These are phyloP conservation scores for Strix occidentalis DNA, from an alignment of 2,797 vertebrate species.

Conservation along the genomic window DNA sequence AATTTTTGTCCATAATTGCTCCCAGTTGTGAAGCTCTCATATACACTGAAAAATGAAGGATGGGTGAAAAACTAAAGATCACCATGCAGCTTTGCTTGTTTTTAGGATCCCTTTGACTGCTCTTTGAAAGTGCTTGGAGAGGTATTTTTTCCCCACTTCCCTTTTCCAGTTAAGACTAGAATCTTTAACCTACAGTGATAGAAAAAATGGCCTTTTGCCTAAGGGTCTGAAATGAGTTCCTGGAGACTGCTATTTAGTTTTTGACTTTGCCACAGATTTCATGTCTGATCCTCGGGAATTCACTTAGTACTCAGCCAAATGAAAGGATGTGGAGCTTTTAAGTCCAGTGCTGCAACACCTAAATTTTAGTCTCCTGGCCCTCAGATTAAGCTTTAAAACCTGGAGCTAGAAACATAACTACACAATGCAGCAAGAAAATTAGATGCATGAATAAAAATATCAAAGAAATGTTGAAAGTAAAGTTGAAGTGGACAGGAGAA, in stretches of 20 bases:
- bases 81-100: not conserved
- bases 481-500: not conserved
- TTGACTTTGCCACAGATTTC: constrained; percentile 6
- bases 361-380: not conserved
- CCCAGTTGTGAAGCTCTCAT: constrained; percentile 40
- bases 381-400: not conserved
- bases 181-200: not conserved
- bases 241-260: not conserved
- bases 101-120: not conserved
- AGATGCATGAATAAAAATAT: not conserved
- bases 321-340: not conserved
- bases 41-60: not conserved
- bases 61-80: constrained; percentile 9
- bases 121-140: not conserved
- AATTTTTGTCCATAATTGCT: constrained; percentile 47
- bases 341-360: not conserved
- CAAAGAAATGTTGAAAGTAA: not conserved
- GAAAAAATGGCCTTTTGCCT: not conserved
- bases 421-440: not conserved
- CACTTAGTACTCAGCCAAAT: not conserved
- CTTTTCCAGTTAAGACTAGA: not conserved
- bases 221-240: not conserved
- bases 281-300: not conserved
- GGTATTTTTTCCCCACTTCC: not conserved
- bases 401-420: not conserved